Evolutionary conservation across 2,797 vertebrate genomes (phyloP), one percentile per base, ranked within the genome.

Genomic region (Todus mexicanus): DNA sequence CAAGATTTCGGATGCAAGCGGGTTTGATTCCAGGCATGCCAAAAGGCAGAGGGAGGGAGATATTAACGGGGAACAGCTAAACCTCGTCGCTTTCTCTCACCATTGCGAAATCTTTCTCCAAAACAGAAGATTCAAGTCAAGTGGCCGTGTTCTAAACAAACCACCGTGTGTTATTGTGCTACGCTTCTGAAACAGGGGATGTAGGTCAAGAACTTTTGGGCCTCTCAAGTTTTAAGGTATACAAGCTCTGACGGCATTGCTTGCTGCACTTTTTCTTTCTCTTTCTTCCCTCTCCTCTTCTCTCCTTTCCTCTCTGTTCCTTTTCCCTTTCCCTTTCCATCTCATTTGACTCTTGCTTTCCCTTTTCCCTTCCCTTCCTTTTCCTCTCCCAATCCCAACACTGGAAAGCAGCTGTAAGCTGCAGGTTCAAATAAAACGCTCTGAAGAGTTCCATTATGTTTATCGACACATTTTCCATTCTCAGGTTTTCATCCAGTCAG

Each of bases 131-230:
- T 66, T 92, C 47, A 91, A 93, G 54, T 95, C 78, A 83, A 90
- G 33, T 87, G 94, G 87, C 94, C 73, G 78, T 91, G 80, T 92
- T 95, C 93, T 92, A 92, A 96, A 95, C 92, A 96, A 95, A 94
- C 50, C 74, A 65, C 0, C 4, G 74, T 75, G 78, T 89, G 94
- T 94, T 96, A 84, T 94, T 95, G 51, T 74, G 77, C 38, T 81
- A 16, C 1, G 7, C 59, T 92, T 90, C 93, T 90, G 78, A 86
- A 95, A 87, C 2, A 4, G 53, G 64, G 83, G 94, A 91, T 79
- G 74, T 53, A 76, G 90, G 75, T 94, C 85, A 92, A 75, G 89
- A 96, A 86, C 83, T 92, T 87, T n/a, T 31, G 35, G 83, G 90
- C 50, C 45, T 89, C 83, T 92, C 54, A 71, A 77, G 93, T 79